These are phyloP conservation scores for Dysdera silvatica DNA, from an alignment of 1,140 invertebrate genomes.

Conservation along the genomic window DNA sequence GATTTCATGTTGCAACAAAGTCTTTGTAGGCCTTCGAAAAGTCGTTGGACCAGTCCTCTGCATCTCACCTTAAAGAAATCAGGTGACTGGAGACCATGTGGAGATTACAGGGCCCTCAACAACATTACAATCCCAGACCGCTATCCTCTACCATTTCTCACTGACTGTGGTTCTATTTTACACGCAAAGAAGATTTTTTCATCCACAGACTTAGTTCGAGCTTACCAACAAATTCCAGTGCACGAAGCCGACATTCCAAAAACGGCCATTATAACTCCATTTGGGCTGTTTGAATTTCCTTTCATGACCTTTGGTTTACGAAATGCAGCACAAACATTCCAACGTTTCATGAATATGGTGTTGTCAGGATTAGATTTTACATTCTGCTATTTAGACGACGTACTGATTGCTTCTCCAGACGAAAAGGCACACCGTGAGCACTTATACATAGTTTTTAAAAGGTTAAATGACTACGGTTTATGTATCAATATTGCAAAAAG, in stretches of 20 bases:
- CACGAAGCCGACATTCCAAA: slow-evolving; percentile 18
- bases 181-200: slow-evolving; percentile 19
- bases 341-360: slow-evolving; percentile 49
- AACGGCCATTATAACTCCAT: slow-evolving; percentile 22
- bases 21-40: slow-evolving; percentile 33
- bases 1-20: slow-evolving; percentile 23
- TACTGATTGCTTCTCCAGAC: slow-evolving; percentile 45
- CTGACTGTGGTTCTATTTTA: slow-evolving; percentile 25
- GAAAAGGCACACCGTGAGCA: slow-evolving; percentile 40
- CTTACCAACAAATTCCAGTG: slow-evolving; percentile 28
- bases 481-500: slow-evolving; percentile 35
- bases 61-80: slow-evolving; percentile 33
- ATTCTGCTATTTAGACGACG: slow-evolving; percentile 24
- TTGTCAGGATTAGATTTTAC: slow-evolving; percentile 41
- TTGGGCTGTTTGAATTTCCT: slow-evolving; percentile 28
- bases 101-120: slow-evolving; percentile 26
- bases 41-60: slow-evolving; percentile 32
- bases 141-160: slow-evolving; percentile 20
- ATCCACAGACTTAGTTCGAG: slow-evolving; percentile 19
- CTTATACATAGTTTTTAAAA: slow-evolving; percentile 40
- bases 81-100: slow-evolving; percentile 27
- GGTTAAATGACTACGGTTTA: slow-evolving; percentile 37
- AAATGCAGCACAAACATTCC: slow-evolving; percentile 43
- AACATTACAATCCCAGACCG: slow-evolving; percentile 16
- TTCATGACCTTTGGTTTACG: slow-evolving; percentile 29